Evolutionary conservation across 2,888 invertebrate species (phyloP).

Genomic region (Drosophila mimica): DNA sequence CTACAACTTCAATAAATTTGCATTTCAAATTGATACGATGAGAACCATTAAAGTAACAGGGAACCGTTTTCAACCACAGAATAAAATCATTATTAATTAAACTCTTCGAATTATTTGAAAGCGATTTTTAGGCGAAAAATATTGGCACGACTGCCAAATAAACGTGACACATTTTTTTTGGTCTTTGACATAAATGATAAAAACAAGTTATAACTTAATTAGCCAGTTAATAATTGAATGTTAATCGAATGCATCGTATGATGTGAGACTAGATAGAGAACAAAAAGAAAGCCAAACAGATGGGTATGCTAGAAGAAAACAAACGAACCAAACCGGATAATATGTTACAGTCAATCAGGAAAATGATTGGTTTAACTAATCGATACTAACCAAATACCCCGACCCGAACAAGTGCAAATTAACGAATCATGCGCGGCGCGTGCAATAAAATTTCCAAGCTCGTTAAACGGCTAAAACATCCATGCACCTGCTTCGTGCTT

Average conservation of each 20-base stretch:
- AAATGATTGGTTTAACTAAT: constrained; percentile 47
- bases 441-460: constrained; percentile 51
- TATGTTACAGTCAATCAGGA: constrained; percentile 35
- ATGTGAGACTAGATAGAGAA: constrained; percentile 27
- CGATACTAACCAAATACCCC: constrained; percentile 32
- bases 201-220: constrained; percentile 44
- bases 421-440: constrained; percentile 56
- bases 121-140: not conserved
- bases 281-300: constrained; percentile 31
- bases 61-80: not conserved
- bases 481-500: constrained; percentile 1
- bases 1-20: not conserved
- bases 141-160: constrained; percentile 24
- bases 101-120: not conserved
- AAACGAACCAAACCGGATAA: constrained; percentile 38
- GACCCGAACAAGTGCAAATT: constrained; percentile 50
- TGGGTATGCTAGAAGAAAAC: constrained; percentile 2
- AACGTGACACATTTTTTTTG: constrained; percentile 49
- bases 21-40: not conserved
- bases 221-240: constrained; percentile 45
- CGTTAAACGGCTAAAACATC: constrained; percentile 30
- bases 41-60: not conserved
- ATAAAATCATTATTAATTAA: not conserved
- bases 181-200: constrained; percentile 2
- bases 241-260: constrained; percentile 68